Percentiles rank a stretch among this genome's conserved stretches.
phyloP scores from a whole-genome alignment of 37 sponge, comb jelly and placozoan species.

The Mnemiopsis leidyi region DNA sequence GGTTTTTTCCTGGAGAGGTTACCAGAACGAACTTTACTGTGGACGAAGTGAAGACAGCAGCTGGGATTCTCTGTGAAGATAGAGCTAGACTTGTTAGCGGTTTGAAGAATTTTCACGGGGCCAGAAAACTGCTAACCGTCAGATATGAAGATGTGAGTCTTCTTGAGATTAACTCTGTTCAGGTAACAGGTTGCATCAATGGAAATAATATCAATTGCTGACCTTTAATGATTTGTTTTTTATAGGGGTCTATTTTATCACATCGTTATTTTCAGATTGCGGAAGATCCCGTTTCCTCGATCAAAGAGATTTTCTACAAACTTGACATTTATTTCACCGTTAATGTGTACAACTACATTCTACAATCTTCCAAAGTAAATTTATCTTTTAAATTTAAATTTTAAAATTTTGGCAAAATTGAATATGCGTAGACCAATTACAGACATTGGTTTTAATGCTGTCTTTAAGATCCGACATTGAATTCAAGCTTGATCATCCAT shows the following conservation, averaged over 20 bases:
- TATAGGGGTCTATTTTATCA: no score
- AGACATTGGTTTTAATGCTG: no score
- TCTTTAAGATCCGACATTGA: no score
- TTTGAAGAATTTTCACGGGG: background rate
- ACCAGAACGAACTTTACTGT: background rate
- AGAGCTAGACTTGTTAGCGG: background rate
- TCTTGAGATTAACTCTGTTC: background rate
- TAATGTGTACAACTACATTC: background rate
- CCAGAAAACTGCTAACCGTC: background rate
- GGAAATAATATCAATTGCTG: no score
- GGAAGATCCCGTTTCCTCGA: background rate
- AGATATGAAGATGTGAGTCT: background rate
- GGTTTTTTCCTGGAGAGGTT: background rate
- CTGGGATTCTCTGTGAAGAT: background rate
- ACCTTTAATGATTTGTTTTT: no score
- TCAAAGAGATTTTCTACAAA: background rate
- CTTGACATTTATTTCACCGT: background rate
- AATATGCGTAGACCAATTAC: no score
- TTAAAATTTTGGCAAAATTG: no score
- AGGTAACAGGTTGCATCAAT: no score
- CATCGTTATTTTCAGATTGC: background rate
- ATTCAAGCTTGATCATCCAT: no score
- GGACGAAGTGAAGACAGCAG: background rate
- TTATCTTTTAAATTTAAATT: no score
- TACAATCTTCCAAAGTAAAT: background rate